phyloP scores from a whole-genome alignment of 2,113 vertebrate species.

The Coreoperca whiteheadi region DNA sequence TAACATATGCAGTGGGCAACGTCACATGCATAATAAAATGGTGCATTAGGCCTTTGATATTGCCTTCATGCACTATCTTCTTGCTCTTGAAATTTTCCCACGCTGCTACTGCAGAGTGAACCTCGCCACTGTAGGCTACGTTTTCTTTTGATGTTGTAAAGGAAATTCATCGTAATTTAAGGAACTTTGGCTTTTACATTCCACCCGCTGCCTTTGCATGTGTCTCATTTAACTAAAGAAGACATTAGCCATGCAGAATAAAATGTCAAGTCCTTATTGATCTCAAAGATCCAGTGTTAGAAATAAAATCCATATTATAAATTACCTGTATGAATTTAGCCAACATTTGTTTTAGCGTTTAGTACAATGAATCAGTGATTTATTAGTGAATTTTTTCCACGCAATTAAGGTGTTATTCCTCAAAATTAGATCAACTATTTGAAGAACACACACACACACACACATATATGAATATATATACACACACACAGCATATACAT shows the following conservation, averaged over 20 bases:
- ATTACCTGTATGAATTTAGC: background rate
- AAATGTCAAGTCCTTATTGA: conserved; percentile 1
- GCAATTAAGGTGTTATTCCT: background rate
- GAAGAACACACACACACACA: background rate
- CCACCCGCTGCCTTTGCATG: background rate
- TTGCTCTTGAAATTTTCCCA: conserved; percentile 54
- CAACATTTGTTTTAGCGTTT: background rate
- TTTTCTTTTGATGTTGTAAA: conserved; percentile 54
- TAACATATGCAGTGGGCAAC: conserved; percentile 14
- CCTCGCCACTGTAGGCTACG: conserved; percentile 28
- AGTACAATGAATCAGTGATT: background rate
- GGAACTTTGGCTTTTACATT: conserved; percentile 52
- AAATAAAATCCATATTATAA: background rate
- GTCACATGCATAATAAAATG: conserved; percentile 53
- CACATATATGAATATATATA: no score
- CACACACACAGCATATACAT: background rate
- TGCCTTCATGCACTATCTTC: conserved; percentile 32
- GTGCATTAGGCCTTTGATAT: conserved; percentile 50
- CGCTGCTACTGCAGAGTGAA: conserved; percentile 29
- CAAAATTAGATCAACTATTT: background rate
- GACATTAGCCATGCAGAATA: conserved; percentile 5
- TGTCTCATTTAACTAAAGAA: conserved; percentile 13
- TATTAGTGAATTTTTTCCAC: background rate
- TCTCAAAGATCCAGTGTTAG: conserved; percentile 5
- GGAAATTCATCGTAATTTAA: conserved; percentile 30